These are phyloP conservation scores for Stichopus chloronotus DNA, from an alignment of 35 echinoderm and acorn worm genomes.

Conservation along the genomic window DNA sequence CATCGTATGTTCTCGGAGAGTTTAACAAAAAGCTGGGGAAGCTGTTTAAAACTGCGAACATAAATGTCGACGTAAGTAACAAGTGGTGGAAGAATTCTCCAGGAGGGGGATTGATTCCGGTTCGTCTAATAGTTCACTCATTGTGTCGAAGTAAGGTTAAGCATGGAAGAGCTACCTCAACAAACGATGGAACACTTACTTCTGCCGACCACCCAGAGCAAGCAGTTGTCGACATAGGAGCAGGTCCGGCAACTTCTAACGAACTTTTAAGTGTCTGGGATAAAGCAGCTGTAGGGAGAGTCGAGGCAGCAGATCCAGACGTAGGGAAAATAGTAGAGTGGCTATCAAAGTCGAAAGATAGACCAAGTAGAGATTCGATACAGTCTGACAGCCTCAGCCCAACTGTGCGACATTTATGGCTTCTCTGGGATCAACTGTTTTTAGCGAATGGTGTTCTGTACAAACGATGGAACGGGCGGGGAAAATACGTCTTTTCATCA, in stretches of 20 bases:
- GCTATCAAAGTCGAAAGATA: background rate
- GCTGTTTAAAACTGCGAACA: too few relatives aligned
- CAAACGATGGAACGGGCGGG: background rate
- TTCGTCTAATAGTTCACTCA: too few relatives aligned
- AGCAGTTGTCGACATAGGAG: background rate
- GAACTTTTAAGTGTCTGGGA: background rate
- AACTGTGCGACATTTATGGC: background rate
- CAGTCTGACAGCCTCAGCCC: background rate
- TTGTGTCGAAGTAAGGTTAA: too few relatives aligned
- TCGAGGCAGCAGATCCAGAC: background rate
- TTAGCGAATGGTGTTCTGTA: background rate
- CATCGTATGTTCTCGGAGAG: too few relatives aligned
- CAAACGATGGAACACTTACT: background rate
- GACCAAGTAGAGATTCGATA: background rate
- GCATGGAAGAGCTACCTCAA: background rate
- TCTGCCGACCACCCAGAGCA: background rate
- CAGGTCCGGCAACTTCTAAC: background rate
- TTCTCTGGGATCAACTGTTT: background rate
- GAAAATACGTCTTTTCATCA: background rate
- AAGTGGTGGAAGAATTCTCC: too few relatives aligned
- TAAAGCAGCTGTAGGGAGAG: background rate
- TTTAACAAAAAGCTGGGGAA: too few relatives aligned
- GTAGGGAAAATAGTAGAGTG: background rate
- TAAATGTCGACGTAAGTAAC: too few relatives aligned
- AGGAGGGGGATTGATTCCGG: too few relatives aligned